Evolutionary conservation across 2,888 invertebrate species (phyloP), one percentile per base, ranked within the genome.

Genomic region (Eristalis tenax): DNA sequence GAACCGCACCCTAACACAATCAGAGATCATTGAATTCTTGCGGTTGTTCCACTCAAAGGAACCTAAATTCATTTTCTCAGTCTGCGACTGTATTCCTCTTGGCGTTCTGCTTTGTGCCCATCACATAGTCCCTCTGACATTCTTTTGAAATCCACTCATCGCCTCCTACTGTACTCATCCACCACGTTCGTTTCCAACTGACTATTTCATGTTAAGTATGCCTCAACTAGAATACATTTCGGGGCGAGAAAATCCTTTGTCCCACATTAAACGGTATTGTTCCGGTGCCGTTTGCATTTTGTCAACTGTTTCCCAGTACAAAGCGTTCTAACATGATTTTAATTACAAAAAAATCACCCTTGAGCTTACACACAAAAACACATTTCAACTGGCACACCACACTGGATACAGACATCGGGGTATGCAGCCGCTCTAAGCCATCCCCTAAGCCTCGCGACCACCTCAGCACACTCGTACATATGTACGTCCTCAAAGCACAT

Each of bases 291-390:
- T 65, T 83, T 86, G 86, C 78, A 86, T 86, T 86, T 86, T 86
- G 86, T 86, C 86, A 86, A 86, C 86, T 86, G 78, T 74, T 86
- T 83, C 74, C 64, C 74, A 83, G 35, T 71, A 83, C 86, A 86
- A 86, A 86, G 86, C 78, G 86, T 83, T 86, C 86, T 86, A 86
- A 86, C 86, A 86, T 86, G 86, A 83, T 86, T 86, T 86, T 86
- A 86, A 86, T 86, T 86, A 86, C 86, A 86, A 86, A 86, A 50
- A 86, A 86, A 86, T 86, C 86, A 86, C 86, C 86, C 86, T 86
- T 86, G 82, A 86, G 86, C 86, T 86, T 86, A 86, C 86, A 86
- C 86, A 83, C 78, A 86, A 83, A 86, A 86, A 82, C 78, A 79
- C 78, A 83, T 86, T 83, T 79, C 59, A 75, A 83, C 83, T 83